These are phyloP conservation scores for Drosophila algonquin DNA, from an alignment of 2,888 invertebrate species.

Conservation along the genomic window DNA sequence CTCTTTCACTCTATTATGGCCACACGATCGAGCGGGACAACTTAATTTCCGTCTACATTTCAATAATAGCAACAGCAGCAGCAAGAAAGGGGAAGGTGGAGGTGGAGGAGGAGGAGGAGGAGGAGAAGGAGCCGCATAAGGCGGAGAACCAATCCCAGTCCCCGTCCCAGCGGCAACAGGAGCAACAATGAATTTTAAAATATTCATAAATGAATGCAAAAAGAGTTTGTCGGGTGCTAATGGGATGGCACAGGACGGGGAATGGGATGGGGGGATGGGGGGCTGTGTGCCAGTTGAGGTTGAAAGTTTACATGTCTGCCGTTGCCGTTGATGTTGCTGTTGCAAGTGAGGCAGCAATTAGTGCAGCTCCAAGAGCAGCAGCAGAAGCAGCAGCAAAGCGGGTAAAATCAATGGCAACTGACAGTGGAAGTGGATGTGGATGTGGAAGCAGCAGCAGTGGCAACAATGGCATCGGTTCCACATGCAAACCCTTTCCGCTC, in stretches of 20 bases:
- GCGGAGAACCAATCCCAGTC: neutral
- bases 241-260: slow-evolving; percentile 23
- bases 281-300: slow-evolving; percentile 45
- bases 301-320: slow-evolving; percentile 47
- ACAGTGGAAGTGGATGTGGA: slow-evolving; percentile 8
- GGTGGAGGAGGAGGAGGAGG: neutral
- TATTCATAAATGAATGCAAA: slow-evolving; percentile 72
- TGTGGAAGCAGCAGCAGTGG: slow-evolving; percentile 11
- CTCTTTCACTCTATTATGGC: slow-evolving; percentile 34
- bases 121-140: neutral
- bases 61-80: slow-evolving; percentile 56
- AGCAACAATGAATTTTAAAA: slow-evolving; percentile 72
- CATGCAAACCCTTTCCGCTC: slow-evolving; percentile 42
- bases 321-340: slow-evolving; percentile 5
- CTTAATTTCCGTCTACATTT: slow-evolving; percentile 77
- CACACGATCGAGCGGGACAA: slow-evolving; percentile 64
- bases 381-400: slow-evolving; percentile 26
- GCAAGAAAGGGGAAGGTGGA: neutral
- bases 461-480: slow-evolving; percentile 41
- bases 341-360: slow-evolving; percentile 69
- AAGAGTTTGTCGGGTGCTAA: slow-evolving; percentile 52
- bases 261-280: neutral
- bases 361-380: slow-evolving; percentile 48
- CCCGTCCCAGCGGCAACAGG: slow-evolving; percentile 21
- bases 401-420: slow-evolving; percentile 67